phyloP scores from a whole-genome alignment of 2,888 invertebrate genomes.

The Oscheius sp. region DNA sequence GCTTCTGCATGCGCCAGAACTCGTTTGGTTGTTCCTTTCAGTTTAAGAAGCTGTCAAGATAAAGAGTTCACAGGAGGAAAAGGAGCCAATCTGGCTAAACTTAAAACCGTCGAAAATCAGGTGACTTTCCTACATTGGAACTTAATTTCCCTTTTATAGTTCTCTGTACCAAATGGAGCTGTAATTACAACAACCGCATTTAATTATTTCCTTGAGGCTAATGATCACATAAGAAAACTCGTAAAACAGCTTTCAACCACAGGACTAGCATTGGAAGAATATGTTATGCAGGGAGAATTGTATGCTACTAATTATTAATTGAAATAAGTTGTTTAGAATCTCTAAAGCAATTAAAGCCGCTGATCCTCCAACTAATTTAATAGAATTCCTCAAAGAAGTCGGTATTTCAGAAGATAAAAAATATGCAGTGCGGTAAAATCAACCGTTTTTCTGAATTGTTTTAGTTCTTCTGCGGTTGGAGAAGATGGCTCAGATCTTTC shows the following conservation, averaged over 20 bases:
- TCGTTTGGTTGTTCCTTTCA: conserved; percentile 48
- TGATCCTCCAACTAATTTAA: neutral
- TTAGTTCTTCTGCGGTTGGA: conserved; percentile 76
- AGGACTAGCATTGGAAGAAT: conserved; percentile 8
- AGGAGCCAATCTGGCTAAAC: conserved; percentile 80
- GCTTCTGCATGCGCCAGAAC: conserved; percentile 30
- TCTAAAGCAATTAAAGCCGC: neutral
- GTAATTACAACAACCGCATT: conserved; percentile 59
- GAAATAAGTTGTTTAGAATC: neutral
- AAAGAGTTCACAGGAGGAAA: conserved; percentile 80
- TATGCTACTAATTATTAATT: neutral
- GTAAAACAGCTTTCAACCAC: neutral
- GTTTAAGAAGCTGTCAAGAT: conserved; percentile 63
- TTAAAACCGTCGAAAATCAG: conserved; percentile 72
- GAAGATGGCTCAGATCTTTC: conserved; percentile 84
- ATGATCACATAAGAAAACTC: conserved; percentile 34
- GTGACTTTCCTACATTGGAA: neutral
- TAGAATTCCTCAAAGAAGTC: neutral
- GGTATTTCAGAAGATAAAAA: neutral
- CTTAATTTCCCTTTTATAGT: conserved; percentile 35
- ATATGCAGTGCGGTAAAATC: conserved; percentile 9
- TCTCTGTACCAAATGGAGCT: conserved; percentile 55
- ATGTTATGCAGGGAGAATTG: conserved; percentile 18
- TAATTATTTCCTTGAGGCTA: conserved; percentile 39
- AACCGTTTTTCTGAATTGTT: neutral